Evolutionary conservation across 2,113 vertebrate species (phyloP).

Genomic region (Puma concolor): DNA sequence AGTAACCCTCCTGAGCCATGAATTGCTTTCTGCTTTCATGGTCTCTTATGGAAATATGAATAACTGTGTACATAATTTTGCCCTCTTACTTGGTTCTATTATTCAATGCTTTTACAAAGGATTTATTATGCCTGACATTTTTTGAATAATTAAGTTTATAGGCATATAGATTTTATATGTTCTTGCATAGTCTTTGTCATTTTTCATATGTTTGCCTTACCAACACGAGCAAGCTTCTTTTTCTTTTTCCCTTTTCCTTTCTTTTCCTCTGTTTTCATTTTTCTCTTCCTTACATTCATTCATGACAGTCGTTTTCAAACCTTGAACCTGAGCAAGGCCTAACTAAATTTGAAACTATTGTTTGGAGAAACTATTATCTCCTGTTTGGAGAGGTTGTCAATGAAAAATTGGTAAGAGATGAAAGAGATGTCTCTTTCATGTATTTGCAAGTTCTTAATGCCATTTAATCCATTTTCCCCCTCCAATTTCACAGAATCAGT

Average conservation of each 20-base stretch:
- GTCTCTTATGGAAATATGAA: neutral
- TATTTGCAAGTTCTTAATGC: neutral
- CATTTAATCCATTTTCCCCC: neutral
- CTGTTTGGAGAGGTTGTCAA: neutral
- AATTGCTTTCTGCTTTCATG: neutral
- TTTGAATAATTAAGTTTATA: neutral
- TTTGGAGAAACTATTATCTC: neutral
- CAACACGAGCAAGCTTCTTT: neutral
- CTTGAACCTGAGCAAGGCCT: neutral
- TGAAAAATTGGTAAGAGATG: conserved; percentile 16
- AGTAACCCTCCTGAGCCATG: neutral
- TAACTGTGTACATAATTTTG: neutral
- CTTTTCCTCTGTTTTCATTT: neutral
- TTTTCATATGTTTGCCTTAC: neutral
- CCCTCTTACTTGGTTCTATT: neutral
- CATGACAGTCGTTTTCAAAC: neutral
- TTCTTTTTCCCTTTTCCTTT: neutral
- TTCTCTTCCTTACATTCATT: neutral
- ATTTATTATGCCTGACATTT: neutral
- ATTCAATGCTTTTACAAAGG: neutral
- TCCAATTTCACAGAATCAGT: neutral
- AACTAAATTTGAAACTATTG: neutral
- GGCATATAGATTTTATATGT: neutral
- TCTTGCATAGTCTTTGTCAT: neutral
- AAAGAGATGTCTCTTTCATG: neutral